These are phyloP conservation scores for Ctenicera cuprea DNA, from an alignment of 2,888 invertebrate species.

Conservation along the genomic window DNA sequence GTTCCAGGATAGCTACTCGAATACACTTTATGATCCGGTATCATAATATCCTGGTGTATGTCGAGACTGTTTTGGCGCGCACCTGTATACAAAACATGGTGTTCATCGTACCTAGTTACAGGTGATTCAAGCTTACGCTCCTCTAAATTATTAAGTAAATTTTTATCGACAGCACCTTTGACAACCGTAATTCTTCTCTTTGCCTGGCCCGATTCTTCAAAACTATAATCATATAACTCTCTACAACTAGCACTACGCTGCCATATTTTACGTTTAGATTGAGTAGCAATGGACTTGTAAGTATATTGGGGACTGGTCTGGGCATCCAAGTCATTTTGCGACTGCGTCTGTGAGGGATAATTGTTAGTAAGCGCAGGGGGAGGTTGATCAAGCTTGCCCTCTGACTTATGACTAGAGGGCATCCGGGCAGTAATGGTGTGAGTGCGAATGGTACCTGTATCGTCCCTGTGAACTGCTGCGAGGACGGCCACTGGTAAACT, in stretches of 20 bases:
- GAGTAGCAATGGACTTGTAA: slow-evolving; percentile 63
- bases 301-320: slow-evolving; percentile 63
- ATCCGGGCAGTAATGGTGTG: slow-evolving; percentile 72
- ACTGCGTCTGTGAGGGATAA: slow-evolving; percentile 70
- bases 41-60: slow-evolving; percentile 79
- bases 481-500: slow-evolving; percentile 72
- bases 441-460: slow-evolving; percentile 71
- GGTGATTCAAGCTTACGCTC: slow-evolving; percentile 79
- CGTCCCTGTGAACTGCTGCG: slow-evolving; percentile 75
- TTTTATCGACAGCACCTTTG: slow-evolving; percentile 68
- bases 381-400: slow-evolving; percentile 70
- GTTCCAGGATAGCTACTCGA: slow-evolving; percentile 92
- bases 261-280: slow-evolving; percentile 77
- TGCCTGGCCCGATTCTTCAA: slow-evolving; percentile 82
- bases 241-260: slow-evolving; percentile 89
- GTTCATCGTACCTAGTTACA: slow-evolving; percentile 83
- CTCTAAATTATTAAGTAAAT: slow-evolving; percentile 63
- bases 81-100: slow-evolving; percentile 78
- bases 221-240: slow-evolving; percentile 86
- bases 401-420: slow-evolving; percentile 76
- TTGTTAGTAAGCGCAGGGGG: slow-evolving; percentile 64
- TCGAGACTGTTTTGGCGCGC: slow-evolving; percentile 80
- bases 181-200: slow-evolving; percentile 76
- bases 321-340: slow-evolving; percentile 69
- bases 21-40: slow-evolving; percentile 84